Conservation (phyloP, 2,113 vertebrate species). For the Hippotragus niger region DNA sequence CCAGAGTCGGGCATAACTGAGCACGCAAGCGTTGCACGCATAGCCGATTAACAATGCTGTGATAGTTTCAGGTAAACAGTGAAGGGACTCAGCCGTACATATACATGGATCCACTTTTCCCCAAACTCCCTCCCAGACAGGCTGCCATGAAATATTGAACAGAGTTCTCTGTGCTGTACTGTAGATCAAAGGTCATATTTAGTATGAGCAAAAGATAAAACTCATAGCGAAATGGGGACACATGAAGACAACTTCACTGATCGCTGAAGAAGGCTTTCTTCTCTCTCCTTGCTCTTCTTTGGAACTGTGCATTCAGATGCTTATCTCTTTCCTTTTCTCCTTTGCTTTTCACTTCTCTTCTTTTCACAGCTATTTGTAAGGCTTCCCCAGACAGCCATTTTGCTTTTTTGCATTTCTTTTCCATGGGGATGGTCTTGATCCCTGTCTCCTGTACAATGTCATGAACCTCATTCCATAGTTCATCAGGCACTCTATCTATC, state of each 20-base stretch:
- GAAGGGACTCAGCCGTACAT: neutral
- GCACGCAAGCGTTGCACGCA: rapidly evolving
- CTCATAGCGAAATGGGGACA: neutral
- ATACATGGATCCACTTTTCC: neutral
- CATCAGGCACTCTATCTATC: too few relatives aligned
- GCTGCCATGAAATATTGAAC: neutral
- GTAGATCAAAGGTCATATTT: neutral
- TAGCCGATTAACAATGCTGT: neutral
- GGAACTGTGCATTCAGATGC: too few relatives aligned
- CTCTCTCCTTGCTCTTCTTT: too few relatives aligned
- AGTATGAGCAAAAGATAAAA: neutral
- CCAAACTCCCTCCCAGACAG: neutral
- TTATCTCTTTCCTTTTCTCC: too few relatives aligned
- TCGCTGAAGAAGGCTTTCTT: too few relatives aligned
- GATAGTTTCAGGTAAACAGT: neutral
- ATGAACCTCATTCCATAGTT: too few relatives aligned
- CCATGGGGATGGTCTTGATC: too few relatives aligned
- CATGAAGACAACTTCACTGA: neutral
- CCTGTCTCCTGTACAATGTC: too few relatives aligned
- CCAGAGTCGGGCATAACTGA: neutral
- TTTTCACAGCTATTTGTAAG: too few relatives aligned
- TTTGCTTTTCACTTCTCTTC: too few relatives aligned
- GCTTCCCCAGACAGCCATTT: too few relatives aligned
- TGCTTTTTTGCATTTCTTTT: too few relatives aligned
- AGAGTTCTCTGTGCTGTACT: neutral